These are phyloP conservation scores for Cavia aperea DNA, from an alignment of 2,113 vertebrate genomes.

Conservation along the genomic window DNA sequence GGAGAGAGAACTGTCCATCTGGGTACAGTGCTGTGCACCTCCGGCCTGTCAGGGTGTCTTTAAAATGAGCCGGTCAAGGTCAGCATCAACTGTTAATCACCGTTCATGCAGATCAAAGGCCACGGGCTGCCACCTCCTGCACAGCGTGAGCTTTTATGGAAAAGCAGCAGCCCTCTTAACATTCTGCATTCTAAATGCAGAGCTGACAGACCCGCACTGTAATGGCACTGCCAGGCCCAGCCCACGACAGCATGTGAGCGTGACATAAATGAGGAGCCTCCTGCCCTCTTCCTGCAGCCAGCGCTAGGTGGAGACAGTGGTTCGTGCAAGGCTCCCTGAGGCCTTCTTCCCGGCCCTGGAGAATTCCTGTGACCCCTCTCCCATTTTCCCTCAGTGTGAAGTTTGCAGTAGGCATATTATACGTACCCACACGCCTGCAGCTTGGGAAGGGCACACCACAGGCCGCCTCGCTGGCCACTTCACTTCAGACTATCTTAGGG, in stretches of 20 bases:
- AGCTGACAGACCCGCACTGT: slow-evolving; percentile 36
- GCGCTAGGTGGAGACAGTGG: slow-evolving; percentile 83
- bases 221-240: slow-evolving; percentile 44
- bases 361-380: not conserved
- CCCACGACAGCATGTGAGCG: not conserved
- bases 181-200: slow-evolving; percentile 53
- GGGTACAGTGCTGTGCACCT: not conserved
- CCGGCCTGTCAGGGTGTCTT: slow-evolving; percentile 12
- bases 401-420: slow-evolving; percentile 8
- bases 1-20: not conserved
- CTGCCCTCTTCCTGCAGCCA: slow-evolving; percentile 18
- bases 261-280: not conserved
- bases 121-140: slow-evolving; percentile 48
- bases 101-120: slow-evolving; percentile 51
- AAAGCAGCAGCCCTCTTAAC: slow-evolving; percentile 58
- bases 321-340: slow-evolving; percentile 59
- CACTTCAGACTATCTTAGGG: slow-evolving; percentile 17
- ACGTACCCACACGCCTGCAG: slow-evolving; percentile 29
- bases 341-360: not conserved
- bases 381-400: slow-evolving; percentile 8
- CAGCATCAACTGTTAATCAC: slow-evolving; percentile 56
- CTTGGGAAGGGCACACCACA: not conserved
- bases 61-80: slow-evolving; percentile 59
- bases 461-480: not conserved
- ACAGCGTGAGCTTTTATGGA: slow-evolving; percentile 48